Base-by-base conservation (phyloP, 35 echinoderm and acorn worm species). In the Holothuria glaberrima region DNA sequence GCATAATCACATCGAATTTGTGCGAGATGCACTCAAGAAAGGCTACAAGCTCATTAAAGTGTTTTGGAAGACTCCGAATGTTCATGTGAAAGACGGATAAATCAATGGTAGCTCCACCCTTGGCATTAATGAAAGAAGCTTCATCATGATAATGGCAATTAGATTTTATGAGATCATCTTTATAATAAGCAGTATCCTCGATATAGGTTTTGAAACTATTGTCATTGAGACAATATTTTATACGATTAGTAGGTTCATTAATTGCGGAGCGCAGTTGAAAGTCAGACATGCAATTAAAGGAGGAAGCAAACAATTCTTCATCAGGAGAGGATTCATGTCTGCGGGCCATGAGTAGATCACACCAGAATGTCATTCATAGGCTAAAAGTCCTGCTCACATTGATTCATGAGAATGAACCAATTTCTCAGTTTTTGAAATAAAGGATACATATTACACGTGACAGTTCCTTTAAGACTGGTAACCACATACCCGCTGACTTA, bases 21-120 rank as follows among this genome's bases (percentile, higher is more conserved):
- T n/a, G n/a, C n/a, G n/a, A n/a, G n/a, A n/a, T n/a, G n/a, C n/a
- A n/a, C n/a, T n/a, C n/a, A n/a, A n/a, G n/a, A n/a, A n/a, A n/a
- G n/a, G n/a, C n/a, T n/a, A n/a, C n/a, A n/a, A n/a, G n/a, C 71
- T 75, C 6, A 75, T 10, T 75, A 75, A 75, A 75, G 30, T 75
- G 71, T 32, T 75, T 75, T 75, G 34, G 3, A 35, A 45, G 28
- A 21, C 26, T 75, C 21, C n/a, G 0, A 32, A 75, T 32, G 30
- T 75, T 75, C 71, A 6, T 75, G 36, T 75, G 71, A 21, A 75
- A 75, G 30, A 75, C 63, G 20, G 20, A 29, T 21, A 29, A 19
- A 21, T 66, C 63, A 66, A 9, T 66, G 63, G 12, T 21, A 20
- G 5, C 30, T 75, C 12, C 30, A 31, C 30, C 30, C 31, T 36